Conservation (phyloP, 1,140 invertebrate genomes). For the Diorhabda carinulata region DNA sequence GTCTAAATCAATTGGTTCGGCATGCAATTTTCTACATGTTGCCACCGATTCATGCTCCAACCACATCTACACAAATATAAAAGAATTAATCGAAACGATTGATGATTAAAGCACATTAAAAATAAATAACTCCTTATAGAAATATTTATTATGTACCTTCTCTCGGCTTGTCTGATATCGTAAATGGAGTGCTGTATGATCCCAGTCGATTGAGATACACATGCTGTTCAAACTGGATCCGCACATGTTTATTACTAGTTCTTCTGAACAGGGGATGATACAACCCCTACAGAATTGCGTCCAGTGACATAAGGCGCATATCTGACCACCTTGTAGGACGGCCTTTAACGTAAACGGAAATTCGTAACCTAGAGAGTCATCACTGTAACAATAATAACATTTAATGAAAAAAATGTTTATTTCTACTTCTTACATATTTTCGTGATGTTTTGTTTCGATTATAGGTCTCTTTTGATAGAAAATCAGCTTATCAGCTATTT, state of each 20-base stretch:
- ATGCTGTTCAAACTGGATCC: slow-evolving; percentile 29
- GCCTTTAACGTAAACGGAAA: slow-evolving; percentile 81
- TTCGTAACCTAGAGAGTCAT: slow-evolving; percentile 84
- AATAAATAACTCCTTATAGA: neutral
- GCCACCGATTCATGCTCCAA: slow-evolving; percentile 69
- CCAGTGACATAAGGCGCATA: slow-evolving; percentile 81
- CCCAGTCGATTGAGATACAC: slow-evolving; percentile 80
- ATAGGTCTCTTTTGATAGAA: too few species aligned
- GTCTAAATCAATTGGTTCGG: slow-evolving; percentile 75
- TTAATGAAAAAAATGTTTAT: neutral
- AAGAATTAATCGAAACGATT: neutral
- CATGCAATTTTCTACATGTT: slow-evolving; percentile 62
- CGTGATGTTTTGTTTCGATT: too few species aligned
- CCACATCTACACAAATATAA: slow-evolving; percentile 54
- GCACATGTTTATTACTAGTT: slow-evolving; percentile 43
- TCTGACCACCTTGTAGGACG: slow-evolving; percentile 65
- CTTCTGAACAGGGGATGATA: slow-evolving; percentile 65
- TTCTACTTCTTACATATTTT: too few species aligned
- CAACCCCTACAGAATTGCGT: slow-evolving; percentile 82
- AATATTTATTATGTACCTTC: slow-evolving; percentile 52
- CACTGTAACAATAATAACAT: slow-evolving; percentile 56
- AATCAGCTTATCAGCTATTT: too few species aligned
- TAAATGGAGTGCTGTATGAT: slow-evolving; percentile 83
- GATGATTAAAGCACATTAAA: neutral
- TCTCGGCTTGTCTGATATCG: slow-evolving; percentile 80